Percentiles rank a stretch among this genome's conserved stretches.
These are phyloP conservation scores for Argyrosomus regius DNA, from an alignment of 2,797 vertebrate species.

Conservation along the genomic window DNA sequence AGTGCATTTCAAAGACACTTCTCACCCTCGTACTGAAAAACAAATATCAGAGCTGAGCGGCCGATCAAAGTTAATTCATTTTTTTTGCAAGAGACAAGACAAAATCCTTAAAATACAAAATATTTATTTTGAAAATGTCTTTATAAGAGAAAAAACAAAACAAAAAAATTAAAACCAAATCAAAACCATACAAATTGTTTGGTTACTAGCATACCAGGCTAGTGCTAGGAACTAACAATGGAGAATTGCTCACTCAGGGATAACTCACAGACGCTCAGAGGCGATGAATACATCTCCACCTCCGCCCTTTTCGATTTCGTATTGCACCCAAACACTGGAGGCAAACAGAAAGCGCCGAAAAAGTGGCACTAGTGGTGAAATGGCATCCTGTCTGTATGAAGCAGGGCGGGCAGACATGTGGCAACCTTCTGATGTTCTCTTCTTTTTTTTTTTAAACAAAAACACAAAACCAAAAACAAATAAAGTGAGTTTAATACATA, in stretches of 20 bases:
- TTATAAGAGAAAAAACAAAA: slow-evolving; percentile 76
- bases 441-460: slow-evolving; percentile 51
- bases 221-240: slow-evolving; percentile 82
- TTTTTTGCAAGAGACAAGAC: slow-evolving; percentile 74
- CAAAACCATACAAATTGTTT: slow-evolving; percentile 84
- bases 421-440: slow-evolving; percentile 61
- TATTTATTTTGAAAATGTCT: slow-evolving; percentile 87
- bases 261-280: slow-evolving; percentile 67
- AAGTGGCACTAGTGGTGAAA: slow-evolving; percentile 79
- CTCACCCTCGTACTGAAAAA: slow-evolving; percentile 11
- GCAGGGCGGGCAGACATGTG: slow-evolving; percentile 64
- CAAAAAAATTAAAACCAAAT: slow-evolving; percentile 69
- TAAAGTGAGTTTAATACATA: slow-evolving; percentile 76
- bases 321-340: slow-evolving; percentile 72
- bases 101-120: slow-evolving; percentile 86
- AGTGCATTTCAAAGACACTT: slow-evolving; percentile 24
- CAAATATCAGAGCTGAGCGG: slow-evolving; percentile 4
- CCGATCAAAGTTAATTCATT: slow-evolving; percentile 22
- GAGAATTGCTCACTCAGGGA: slow-evolving; percentile 70
- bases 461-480: slow-evolving; percentile 70
- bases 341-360: slow-evolving; percentile 73
- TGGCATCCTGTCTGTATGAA: slow-evolving; percentile 68
- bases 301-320: slow-evolving; percentile 55
- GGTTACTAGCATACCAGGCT: slow-evolving; percentile 82
- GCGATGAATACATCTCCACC: slow-evolving; percentile 57